phyloP scores from a whole-genome alignment of 2,113 vertebrate genomes.

The Perca fluviatilis region DNA sequence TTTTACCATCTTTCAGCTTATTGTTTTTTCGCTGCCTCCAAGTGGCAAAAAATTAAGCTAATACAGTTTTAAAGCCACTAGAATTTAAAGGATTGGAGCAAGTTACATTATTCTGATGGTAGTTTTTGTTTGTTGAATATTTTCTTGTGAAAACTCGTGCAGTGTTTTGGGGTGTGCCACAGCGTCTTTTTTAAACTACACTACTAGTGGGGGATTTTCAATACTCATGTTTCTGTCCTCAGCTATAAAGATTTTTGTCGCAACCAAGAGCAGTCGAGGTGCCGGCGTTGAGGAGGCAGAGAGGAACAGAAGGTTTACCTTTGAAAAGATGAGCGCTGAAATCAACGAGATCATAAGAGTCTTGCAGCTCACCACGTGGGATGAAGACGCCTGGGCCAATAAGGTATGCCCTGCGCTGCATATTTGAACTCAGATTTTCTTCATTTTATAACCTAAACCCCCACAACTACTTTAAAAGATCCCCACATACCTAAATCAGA shows the following conservation, averaged over 20 bases:
- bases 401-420: slow-evolving; percentile 84
- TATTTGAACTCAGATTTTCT: neutral
- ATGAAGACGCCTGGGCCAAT: slow-evolving; percentile 98
- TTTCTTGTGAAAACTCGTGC: neutral
- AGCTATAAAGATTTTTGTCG: slow-evolving; percentile 99
- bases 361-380: slow-evolving; percentile 98
- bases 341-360: slow-evolving; percentile 98
- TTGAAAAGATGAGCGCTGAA: slow-evolving; percentile 97
- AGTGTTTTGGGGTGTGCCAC: neutral
- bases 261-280: slow-evolving; percentile 93
- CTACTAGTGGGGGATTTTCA: neutral
- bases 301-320: slow-evolving; percentile 96
- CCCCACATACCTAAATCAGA: slow-evolving; percentile 24
- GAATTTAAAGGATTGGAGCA: neutral
- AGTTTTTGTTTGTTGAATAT: neutral
- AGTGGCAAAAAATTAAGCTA: neutral
- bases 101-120: neutral
- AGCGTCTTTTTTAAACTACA: neutral
- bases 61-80: neutral
- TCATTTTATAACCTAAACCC: slow-evolving; percentile 17
- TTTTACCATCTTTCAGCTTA: neutral
- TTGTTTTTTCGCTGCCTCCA: too few species aligned
- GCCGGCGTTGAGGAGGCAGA: slow-evolving; percentile 96
- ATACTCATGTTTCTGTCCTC: slow-evolving; percentile 47
- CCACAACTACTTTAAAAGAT: neutral